Conservation (phyloP, 2,797 vertebrate genomes). For the Microctenopoma stevenorrisi region DNA sequence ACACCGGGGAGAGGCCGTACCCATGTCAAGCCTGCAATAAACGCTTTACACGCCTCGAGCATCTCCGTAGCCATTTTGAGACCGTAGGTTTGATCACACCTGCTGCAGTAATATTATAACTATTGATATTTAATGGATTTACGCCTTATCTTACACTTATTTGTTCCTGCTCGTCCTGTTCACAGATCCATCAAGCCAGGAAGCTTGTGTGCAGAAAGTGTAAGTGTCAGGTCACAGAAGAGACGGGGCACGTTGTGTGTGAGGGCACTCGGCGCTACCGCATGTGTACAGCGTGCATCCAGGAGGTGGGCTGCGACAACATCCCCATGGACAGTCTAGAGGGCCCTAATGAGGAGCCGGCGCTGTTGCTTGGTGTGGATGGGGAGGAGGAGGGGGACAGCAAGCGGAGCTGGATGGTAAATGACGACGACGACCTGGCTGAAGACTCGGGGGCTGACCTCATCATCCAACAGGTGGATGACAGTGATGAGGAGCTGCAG, state of each 20-base stretch:
- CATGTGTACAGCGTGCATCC: conserved; percentile 91
- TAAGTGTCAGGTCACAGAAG: conserved; percentile 93
- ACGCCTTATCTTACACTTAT: background rate
- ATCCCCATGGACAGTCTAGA: conserved; percentile 85
- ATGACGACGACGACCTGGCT: conserved; percentile 89
- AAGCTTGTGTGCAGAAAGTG: conserved; percentile 98
- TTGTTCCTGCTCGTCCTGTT: background rate
- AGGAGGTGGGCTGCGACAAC: conserved; percentile 91
- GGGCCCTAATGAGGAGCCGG: conserved; percentile 78
- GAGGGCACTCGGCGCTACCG: conserved; percentile 94
- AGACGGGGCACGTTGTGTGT: conserved; percentile 93
- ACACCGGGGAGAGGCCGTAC: conserved; percentile 95
- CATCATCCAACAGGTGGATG: conserved; percentile 96
- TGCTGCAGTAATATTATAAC: background rate
- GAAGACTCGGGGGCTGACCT: conserved; percentile 93
- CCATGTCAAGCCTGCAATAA: conserved; percentile 97
- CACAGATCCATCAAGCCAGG: conserved; percentile 96
- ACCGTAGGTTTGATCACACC: conserved; percentile 80
- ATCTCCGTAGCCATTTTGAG: conserved; percentile 97
- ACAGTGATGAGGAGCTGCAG: conserved; percentile 93
- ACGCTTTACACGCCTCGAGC: conserved; percentile 95
- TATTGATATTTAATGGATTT: background rate
- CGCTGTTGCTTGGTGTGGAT: conserved; percentile 87
- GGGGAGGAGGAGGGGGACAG: conserved; percentile 88
- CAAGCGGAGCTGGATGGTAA: conserved; percentile 88